A percentile compares a stretch with the other conserved stretches of the same genome.
phyloP scores from a whole-genome alignment of 1,140 invertebrate genomes.

The Zophobas morio region DNA sequence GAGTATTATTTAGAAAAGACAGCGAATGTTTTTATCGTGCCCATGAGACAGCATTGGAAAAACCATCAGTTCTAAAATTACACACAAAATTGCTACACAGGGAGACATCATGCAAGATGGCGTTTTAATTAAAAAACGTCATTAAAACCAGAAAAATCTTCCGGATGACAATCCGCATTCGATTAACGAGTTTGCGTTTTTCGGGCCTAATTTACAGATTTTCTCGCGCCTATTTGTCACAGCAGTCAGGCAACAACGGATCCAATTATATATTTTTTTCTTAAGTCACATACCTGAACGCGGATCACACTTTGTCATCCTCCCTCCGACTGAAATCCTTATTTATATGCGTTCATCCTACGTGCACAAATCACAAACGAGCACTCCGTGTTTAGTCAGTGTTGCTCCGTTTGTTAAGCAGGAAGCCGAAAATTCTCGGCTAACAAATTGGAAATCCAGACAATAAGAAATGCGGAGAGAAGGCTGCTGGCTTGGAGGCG shows the following conservation, averaged over 20 bases:
- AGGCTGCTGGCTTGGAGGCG: conserved; percentile 11
- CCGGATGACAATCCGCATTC: background rate
- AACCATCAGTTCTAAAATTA: conserved; percentile 2
- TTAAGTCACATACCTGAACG: conserved; percentile 40
- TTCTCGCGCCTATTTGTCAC: conserved; percentile 23
- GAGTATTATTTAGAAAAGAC: background rate
- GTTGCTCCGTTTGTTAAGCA: conserved; percentile 48
- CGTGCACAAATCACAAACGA: conserved; percentile 52
- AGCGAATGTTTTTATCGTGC: background rate
- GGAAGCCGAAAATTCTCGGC: conserved; percentile 49
- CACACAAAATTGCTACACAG: background rate
- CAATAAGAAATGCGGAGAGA: conserved; percentile 45
- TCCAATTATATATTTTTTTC: conserved; percentile 49
- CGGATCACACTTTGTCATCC: conserved; percentile 54
- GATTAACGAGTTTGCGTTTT: background rate
- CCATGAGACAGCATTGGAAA: conserved; percentile 1
- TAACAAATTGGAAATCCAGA: conserved; percentile 54
- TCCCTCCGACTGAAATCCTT: conserved; percentile 52
- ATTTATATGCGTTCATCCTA: conserved; percentile 53
- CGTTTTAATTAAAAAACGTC: conserved; percentile 15
- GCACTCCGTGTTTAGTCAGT: conserved; percentile 45
- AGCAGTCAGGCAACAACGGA: conserved; percentile 17
- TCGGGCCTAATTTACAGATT: conserved; percentile 10
- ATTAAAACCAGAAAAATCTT: conserved; percentile 8
- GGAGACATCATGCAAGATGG: conserved; percentile 1